Base-by-base conservation (phyloP, 1,140 invertebrate species). In the Macrocentrus cingulum region DNA sequence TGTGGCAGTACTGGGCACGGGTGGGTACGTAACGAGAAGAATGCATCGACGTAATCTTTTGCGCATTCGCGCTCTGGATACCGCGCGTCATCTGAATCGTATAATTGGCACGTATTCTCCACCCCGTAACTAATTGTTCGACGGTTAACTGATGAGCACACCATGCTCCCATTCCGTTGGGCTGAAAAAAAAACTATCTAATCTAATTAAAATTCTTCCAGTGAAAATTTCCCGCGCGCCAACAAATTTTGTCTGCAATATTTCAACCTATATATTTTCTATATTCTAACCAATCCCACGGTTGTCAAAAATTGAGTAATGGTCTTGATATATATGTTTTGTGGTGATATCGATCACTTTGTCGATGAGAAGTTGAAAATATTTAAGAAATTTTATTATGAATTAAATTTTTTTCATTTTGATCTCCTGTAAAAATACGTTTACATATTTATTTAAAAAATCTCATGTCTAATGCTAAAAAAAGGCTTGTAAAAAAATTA, bases 121-220 rank as follows among this genome's bases (percentile, higher is more conserved):
- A 58, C 34, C 19, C 68, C 68, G 69, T 67, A 65, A 74, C 70
- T 72, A 74, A 74, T 74, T 74, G 56, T 61, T 56, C 53, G 19
- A 19, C 45, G 42, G 23, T 49, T 39, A 36, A 56, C 36, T 48
- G 29, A 56, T 56, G 20, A 22, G 23, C 44, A 7, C 23, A 46
- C 22, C 29, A 46, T 39, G 42, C 45, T 48, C 32, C 34, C 44
- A 22, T 56, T 46, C 23, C 48, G 20, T 2, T 32, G 46, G 16
- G 11, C 49, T 36, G n/a, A 15, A 36, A 51, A 36, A 19, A 36
- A 18, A 34, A 6, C 13, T 45, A 15, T n/a, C 4, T n/a, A n/a
- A n/a, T 3, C 15, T 7, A 13, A 34, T 49, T 34, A 34, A 51
- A 20, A 46, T 46, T 46, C 2, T 20, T 20, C 25, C 7, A 2